phyloP scores from a whole-genome alignment of 92 coral and sea anemone genomes.

The Siderastrea siderea region DNA sequence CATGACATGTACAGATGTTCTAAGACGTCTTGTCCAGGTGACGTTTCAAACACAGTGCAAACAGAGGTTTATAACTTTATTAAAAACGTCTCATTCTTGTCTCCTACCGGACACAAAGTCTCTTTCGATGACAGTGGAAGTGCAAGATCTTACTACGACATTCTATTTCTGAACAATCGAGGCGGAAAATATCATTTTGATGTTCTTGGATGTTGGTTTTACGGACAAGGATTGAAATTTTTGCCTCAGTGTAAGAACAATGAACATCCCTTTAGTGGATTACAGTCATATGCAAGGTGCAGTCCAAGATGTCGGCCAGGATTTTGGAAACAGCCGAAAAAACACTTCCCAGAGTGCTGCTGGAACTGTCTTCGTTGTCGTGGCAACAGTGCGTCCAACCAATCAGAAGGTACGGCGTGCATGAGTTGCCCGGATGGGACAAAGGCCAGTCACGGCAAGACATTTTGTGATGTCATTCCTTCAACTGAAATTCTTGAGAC shows the following conservation, averaged over 20 bases:
- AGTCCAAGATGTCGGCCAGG: constrained; percentile 71
- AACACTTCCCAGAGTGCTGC: constrained; percentile 86
- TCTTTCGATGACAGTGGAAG: constrained; percentile 81
- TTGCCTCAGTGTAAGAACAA: neutral
- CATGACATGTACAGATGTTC: constrained; percentile 77
- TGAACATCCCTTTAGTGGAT: constrained; percentile 15
- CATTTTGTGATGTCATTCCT: constrained; percentile 71
- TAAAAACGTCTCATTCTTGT: constrained; percentile 62
- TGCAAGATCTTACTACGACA: constrained; percentile 45
- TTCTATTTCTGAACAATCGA: constrained; percentile 50
- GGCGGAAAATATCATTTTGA: constrained; percentile 40
- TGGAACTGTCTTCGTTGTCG: constrained; percentile 85
- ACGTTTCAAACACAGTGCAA: constrained; percentile 38
- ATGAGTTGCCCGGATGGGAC: constrained; percentile 75
- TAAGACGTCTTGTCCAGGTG: constrained; percentile 19
- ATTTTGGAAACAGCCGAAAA: constrained; percentile 62
- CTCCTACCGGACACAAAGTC: constrained; percentile 77
- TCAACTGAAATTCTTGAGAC: constrained; percentile 67
- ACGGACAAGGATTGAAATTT: constrained; percentile 42
- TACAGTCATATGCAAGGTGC: constrained; percentile 61
- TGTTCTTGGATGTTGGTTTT: constrained; percentile 70
- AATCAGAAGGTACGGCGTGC: constrained; percentile 72
- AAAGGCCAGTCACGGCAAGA: constrained; percentile 63
- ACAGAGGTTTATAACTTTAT: constrained; percentile 55
- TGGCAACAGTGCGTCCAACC: constrained; percentile 76